Percentiles rank a stretch among this genome's conserved stretches.
Evolutionary conservation across 2,888 invertebrate species (phyloP).

Genomic region (Polyommatus iphigenia): DNA sequence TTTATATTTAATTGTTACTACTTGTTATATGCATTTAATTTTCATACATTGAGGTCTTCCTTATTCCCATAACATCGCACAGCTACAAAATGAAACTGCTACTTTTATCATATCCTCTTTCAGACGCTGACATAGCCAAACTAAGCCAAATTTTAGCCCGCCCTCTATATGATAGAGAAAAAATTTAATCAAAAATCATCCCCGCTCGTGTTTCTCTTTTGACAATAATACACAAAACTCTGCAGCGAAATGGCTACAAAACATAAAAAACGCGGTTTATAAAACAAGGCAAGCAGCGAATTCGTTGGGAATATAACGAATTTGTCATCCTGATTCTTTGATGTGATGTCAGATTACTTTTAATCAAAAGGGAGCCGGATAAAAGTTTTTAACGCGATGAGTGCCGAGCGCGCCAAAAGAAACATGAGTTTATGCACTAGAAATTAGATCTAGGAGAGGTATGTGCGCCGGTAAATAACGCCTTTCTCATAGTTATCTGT

Average conservation of each 20-base stretch:
- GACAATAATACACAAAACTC: conserved; percentile 42
- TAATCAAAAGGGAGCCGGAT: conserved; percentile 21
- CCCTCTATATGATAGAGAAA: conserved; percentile 33
- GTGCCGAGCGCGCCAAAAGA: conserved; percentile 18
- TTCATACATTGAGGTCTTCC: too few species aligned
- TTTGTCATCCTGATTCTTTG: conserved; percentile 26
- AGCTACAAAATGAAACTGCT: background rate
- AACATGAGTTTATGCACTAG: conserved; percentile 12
- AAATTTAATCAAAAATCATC: conserved; percentile 42
- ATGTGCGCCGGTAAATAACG: conserved; percentile 12
- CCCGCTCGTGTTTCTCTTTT: conserved; percentile 36
- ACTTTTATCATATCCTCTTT: background rate
- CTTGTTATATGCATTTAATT: too few species aligned
- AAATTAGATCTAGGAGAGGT: conserved; percentile 22
- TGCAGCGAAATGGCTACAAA: conserved; percentile 39
- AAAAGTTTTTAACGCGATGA: conserved; percentile 20
- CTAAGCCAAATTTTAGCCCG: conserved; percentile 21
- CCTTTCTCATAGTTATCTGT: conserved; percentile 14
- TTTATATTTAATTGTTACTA: too few species aligned
- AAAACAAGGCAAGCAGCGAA: conserved; percentile 36
- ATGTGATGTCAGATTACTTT: conserved; percentile 26
- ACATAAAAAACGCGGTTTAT: conserved; percentile 38
- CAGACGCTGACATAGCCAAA: background rate
- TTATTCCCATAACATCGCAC: background rate
- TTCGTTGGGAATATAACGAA: conserved; percentile 31